These are phyloP conservation scores for Galeruca laticollis DNA, from an alignment of 2,888 invertebrate genomes.

Conservation along the genomic window DNA sequence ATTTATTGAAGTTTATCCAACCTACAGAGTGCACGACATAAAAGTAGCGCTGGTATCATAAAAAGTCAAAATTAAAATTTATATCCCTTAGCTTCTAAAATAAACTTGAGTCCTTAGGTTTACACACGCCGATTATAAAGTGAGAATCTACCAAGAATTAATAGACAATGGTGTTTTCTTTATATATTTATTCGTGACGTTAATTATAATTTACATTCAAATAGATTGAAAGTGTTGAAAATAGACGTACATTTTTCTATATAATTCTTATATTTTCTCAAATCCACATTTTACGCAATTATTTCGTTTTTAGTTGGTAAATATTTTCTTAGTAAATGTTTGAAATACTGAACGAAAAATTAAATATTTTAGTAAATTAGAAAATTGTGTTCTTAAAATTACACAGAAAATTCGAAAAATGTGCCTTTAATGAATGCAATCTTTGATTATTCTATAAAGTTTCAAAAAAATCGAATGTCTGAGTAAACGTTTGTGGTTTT, in stretches of 20 bases:
- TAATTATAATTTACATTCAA: not conserved
- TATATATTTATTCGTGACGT: not conserved
- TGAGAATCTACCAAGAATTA: slow-evolving; percentile 2
- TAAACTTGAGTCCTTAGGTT: slow-evolving; percentile 27
- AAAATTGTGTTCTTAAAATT: too few relatives aligned
- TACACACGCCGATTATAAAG: slow-evolving; percentile 14
- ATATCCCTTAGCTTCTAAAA: slow-evolving; percentile 28
- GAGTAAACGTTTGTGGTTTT: not conserved
- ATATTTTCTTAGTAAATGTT: too few relatives aligned
- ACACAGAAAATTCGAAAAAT: too few relatives aligned
- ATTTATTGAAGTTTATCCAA: slow-evolving; percentile 38
- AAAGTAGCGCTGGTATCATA: slow-evolving; percentile 33
- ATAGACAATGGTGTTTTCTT: slow-evolving; percentile 6
- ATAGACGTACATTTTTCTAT: not conserved
- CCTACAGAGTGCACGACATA: slow-evolving; percentile 35
- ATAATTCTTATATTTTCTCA: too few relatives aligned
- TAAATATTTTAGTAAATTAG: not conserved
- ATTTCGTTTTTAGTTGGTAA: too few relatives aligned
- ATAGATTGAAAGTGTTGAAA: not conserved
- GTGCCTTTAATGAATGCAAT: too few relatives aligned
- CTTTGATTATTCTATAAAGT: too few relatives aligned
- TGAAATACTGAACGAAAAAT: not conserved
- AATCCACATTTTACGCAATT: too few relatives aligned
- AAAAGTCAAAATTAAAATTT: slow-evolving; percentile 34
- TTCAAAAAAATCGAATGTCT: too few relatives aligned